Conservation (phyloP, 2,797 vertebrate genomes). For the Sebastes elongatus region DNA sequence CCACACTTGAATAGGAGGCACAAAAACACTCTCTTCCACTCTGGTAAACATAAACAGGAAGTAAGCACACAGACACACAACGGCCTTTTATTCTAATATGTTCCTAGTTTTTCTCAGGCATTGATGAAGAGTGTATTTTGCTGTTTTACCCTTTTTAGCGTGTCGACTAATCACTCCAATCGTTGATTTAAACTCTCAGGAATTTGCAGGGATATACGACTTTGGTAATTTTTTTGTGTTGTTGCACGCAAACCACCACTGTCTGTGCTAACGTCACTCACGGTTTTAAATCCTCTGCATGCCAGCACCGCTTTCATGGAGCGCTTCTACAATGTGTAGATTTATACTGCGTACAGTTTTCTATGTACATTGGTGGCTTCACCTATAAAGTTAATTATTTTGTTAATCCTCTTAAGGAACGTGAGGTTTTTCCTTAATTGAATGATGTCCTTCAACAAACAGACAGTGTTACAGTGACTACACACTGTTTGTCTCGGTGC, state of each 20-base stretch:
- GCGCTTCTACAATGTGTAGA: slow-evolving; percentile 34
- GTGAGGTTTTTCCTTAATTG: not conserved
- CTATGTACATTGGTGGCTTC: slow-evolving; percentile 31
- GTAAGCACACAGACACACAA: slow-evolving; percentile 29
- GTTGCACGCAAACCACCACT: slow-evolving; percentile 43
- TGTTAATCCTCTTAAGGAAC: slow-evolving; percentile 4
- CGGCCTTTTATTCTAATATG: slow-evolving; percentile 62
- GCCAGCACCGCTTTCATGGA: slow-evolving; percentile 47
- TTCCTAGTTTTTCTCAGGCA: slow-evolving; percentile 73
- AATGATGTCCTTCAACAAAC: slow-evolving; percentile 34
- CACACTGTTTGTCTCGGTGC: slow-evolving; percentile 24
- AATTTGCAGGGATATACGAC: slow-evolving; percentile 63
- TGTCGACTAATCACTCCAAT: slow-evolving; percentile 39
- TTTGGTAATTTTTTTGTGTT: slow-evolving; percentile 34
- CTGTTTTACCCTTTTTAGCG: slow-evolving; percentile 41
- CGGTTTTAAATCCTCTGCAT: slow-evolving; percentile 49
- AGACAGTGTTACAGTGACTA: slow-evolving; percentile 22
- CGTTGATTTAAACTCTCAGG: slow-evolving; percentile 70
- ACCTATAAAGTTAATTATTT: slow-evolving; percentile 21
- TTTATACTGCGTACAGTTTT: slow-evolving; percentile 32
- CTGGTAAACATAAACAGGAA: slow-evolving; percentile 27
- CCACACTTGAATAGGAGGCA: slow-evolving; percentile 58
- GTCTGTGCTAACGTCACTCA: slow-evolving; percentile 37
- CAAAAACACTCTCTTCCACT: slow-evolving; percentile 26
- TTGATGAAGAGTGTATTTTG: slow-evolving; percentile 50